Percentiles rank a stretch among this genome's conserved stretches.
Evolutionary conservation across 1,140 invertebrate species (phyloP).

Genomic region (Tachypleus tridentatus): DNA sequence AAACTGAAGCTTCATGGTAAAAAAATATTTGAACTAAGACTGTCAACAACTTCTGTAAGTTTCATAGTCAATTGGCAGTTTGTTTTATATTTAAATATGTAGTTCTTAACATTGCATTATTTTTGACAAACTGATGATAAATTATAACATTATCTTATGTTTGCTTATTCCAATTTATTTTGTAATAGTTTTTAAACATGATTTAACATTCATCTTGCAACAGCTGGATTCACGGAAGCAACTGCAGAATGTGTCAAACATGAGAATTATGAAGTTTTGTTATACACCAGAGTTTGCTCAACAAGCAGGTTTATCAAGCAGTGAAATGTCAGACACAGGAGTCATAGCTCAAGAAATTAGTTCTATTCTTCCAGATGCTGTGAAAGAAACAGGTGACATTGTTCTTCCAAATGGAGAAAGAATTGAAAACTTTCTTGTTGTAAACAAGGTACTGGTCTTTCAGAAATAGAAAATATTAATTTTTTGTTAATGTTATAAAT

Average conservation of each 20-base stretch:
- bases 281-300: conserved; percentile 80
- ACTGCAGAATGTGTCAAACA: conserved; percentile 70
- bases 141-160: too few relatives aligned
- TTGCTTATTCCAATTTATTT: neutral
- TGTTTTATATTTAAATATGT: too few relatives aligned
- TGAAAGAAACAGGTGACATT: conserved; percentile 78
- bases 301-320: conserved; percentile 59
- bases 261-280: conserved; percentile 83
- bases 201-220: too few relatives aligned
- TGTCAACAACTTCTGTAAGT: too few relatives aligned
- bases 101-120: too few relatives aligned
- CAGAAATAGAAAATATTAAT: too few relatives aligned
- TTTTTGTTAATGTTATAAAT: too few relatives aligned
- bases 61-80: too few relatives aligned
- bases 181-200: conserved; percentile 1
- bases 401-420: conserved; percentile 68
- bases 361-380: conserved; percentile 84
- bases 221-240: conserved; percentile 72
- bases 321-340: conserved; percentile 60
- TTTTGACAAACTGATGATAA: too few relatives aligned
- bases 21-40: too few relatives aligned
- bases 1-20: neutral
- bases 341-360: conserved; percentile 92
- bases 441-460: conserved; percentile 62
- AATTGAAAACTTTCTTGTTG: conserved; percentile 86